Evolutionary conservation across 2,113 vertebrate genomes (phyloP), one percentile per base, ranked within the genome.

Genomic region (Lepus americanus): DNA sequence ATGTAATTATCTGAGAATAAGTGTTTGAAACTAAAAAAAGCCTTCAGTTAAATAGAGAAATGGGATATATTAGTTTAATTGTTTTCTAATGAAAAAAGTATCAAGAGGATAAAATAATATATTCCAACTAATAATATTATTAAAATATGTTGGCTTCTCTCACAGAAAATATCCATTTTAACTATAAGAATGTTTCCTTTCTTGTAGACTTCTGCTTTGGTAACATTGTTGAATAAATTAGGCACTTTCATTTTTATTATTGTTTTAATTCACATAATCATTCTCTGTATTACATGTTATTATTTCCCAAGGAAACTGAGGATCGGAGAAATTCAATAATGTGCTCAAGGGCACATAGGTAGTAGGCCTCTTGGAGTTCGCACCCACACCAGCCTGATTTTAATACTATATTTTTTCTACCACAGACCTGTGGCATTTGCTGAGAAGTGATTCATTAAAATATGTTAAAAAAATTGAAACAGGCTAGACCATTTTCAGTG

Each of bases 71-170:
- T 82, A 86, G 22, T 95, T 94, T 97, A 89, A 96, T 87, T 94
- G 44, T 87, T 95, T 94, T 95, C 85, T 95, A 96, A 95, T 96
- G 63, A 67, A 92, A 94, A 95, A 92, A 66, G 29, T 74, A 79
- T 82, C 61, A 96, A 83, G 29, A 85, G 49, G 85, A 82, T 95
- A 90, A 96, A 95, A 92, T 36, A 92, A 88, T 78, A 88, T 90
- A 92, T 81, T 90, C 63, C 9, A 90, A 27, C 70, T 92, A 94
- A 92, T 66, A 95, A 25, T 80, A 93, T 73, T 85, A 80, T 94
- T 90, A 94, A 89, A 55, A 87, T 91, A 91, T 72, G 27, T 76
- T 94, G 51, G 8, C 17, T 76, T 92, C 25, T 72, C 91, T 82
- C 79, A 90, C 9, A 83, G 33, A 6, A 96, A 96, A 96, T 94